Base-by-base conservation (phyloP, 2,113 vertebrate genomes). In the Carassius gibelio region DNA sequence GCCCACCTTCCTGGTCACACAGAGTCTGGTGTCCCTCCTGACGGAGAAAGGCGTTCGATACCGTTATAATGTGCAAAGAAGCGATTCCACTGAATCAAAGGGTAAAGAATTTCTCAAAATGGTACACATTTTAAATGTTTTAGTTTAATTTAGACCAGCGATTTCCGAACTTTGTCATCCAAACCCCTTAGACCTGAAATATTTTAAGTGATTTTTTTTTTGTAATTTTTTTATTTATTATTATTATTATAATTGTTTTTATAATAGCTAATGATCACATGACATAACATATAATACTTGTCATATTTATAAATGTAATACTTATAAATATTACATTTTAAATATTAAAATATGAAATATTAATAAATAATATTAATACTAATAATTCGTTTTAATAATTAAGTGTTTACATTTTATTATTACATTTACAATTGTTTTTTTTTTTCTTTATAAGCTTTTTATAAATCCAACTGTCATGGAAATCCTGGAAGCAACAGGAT, bases 1-100 rank as follows among this genome's bases (percentile, higher is more conserved):
- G 0, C 90, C 94, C 1, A 92, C 91, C 0, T 96, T 96, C 86
- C 89, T 95, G 87, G 95, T 96, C 85, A 95, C 95, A 15, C 95
- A 96, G 85, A 94, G 92, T 76, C 92, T 96, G 79, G 95, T 96
- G 75, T 93, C 93, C 6, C 90, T 96, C 81, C 92, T 96, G 59
- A 95, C 95, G 1, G 94, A 95, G 61, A 95, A 94, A 88, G 92
- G 92, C 2, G 84, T 93, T 62, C 90, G 92, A 10, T 91, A 89
- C 81, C 91, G 92, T 23, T 89, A 89, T 79, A 88, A 76, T n/a
- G 23, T 84, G 4, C 94, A 95, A 5, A 92, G 89, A 84, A 2
- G 84, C 2, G 90, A 93, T 38, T 45, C 88, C 10, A 17, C n/a
- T 0, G 94, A 95, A 52, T 42, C 89, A 8, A 92, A 89, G 77